A percentile compares a stretch with the other conserved stretches of the same genome.
These are phyloP conservation scores for Muschampia plurimacula DNA, from an alignment of 2,888 invertebrate genomes.

Conservation along the genomic window DNA sequence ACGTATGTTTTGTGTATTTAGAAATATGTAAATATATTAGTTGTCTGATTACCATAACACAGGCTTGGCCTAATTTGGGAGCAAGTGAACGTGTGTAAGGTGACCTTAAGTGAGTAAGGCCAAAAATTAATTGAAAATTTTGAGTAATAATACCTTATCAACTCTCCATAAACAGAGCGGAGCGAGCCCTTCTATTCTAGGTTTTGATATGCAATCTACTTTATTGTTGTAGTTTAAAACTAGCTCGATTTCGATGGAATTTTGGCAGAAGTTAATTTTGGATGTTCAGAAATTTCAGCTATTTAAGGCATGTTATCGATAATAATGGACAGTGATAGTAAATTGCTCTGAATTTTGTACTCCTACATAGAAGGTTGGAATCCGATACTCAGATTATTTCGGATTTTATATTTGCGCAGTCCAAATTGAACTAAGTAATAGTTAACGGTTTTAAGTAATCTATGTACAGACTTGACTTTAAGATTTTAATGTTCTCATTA, in stretches of 20 bases:
- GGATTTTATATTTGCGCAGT: neutral
- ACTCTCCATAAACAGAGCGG: no score
- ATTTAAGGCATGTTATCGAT: neutral
- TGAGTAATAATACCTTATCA: no score
- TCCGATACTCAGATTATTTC: neutral
- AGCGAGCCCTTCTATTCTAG: neutral
- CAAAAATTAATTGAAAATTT: no score
- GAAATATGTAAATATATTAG: no score
- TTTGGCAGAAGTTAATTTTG: neutral
- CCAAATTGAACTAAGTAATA: neutral
- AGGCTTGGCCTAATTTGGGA: no score
- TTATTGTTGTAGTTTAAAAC: neutral
- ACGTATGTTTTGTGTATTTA: no score
- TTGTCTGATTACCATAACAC: no score
- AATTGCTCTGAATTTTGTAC: neutral
- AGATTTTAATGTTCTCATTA: no score
- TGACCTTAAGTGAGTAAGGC: no score
- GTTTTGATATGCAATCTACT: neutral
- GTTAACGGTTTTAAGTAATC: no score
- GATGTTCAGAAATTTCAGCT: neutral
- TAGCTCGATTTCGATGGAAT: neutral
- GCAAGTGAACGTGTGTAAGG: no score
- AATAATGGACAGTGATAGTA: neutral
- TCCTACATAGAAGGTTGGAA: neutral
- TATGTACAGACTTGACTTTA: no score